phyloP scores from a whole-genome alignment of 2,113 vertebrate species.

The Symphodus melops region DNA sequence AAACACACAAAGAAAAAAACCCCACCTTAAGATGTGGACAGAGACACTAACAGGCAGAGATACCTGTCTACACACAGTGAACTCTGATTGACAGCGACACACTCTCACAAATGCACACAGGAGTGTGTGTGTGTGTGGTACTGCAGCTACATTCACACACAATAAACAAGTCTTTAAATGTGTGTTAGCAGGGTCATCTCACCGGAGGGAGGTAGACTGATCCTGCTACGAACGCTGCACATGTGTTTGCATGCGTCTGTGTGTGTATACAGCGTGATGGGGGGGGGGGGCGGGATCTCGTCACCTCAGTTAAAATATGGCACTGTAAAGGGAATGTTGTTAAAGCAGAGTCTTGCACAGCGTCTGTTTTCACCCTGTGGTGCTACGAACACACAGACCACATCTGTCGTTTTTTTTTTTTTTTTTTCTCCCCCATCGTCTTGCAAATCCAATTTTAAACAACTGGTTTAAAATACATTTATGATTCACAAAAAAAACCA shows the following conservation, averaged over 20 bases:
- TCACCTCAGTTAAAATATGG: conserved; percentile 54
- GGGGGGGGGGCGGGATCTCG: not conserved
- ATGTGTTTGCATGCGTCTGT: not conserved
- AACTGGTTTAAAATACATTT: not conserved
- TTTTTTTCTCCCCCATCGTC: too few relatives aligned
- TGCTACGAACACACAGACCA: conserved; percentile 12
- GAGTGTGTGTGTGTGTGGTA: conserved; percentile 6
- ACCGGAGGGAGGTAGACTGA: conserved; percentile 22
- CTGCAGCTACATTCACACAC: conserved; percentile 10
- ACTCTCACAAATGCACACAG: not conserved
- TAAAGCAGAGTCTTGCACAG: conserved; percentile 49
- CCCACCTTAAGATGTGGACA: conserved; percentile 7
- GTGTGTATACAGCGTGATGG: not conserved
- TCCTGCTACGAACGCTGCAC: not conserved
- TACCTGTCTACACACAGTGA: conserved; percentile 62
- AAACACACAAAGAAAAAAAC: conserved; percentile 9
- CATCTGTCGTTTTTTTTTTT: conserved; percentile 34
- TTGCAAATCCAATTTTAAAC: too few relatives aligned
- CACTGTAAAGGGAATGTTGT: conserved; percentile 53
- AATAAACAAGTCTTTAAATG: conserved; percentile 18
- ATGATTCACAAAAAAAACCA: not conserved
- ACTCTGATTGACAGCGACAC: conserved; percentile 45
- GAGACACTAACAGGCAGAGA: conserved; percentile 51
- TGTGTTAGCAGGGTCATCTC: conserved; percentile 17
- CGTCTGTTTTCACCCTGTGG: conserved; percentile 26